Conservation (phyloP, 2,113 vertebrate species). For the Nothobranchius kuhntae region DNA sequence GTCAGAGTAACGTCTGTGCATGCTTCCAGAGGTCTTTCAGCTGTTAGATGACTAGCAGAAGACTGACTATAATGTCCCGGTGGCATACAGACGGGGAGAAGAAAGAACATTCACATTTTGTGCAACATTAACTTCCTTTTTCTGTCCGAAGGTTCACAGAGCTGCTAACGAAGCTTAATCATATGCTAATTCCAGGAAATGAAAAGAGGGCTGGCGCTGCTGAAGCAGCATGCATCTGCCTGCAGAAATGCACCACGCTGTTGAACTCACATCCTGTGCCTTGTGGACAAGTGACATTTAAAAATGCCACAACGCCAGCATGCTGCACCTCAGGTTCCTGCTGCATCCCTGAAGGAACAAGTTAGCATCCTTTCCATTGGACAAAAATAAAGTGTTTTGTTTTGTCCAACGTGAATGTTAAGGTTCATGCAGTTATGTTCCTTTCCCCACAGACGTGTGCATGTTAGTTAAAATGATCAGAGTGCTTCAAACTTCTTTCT, state of each 20-base stretch:
- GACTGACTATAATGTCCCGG: constrained; percentile 23
- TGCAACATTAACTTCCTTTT: constrained; percentile 37
- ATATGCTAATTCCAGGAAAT: constrained; percentile 45
- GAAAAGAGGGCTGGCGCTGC: constrained; percentile 38
- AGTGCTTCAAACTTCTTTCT: background rate
- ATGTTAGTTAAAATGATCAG: background rate
- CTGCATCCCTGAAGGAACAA: constrained; percentile 23
- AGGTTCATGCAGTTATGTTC: too few species aligned
- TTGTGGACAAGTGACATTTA: constrained; percentile 64
- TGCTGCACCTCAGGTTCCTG: constrained; percentile 12
- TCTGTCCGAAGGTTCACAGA: constrained; percentile 15
- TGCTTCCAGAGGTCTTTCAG: too few species aligned
- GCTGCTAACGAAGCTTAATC: constrained; percentile 7
- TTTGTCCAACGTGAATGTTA: background rate
- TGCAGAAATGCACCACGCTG: constrained; percentile 35
- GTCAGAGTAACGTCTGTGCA: background rate
- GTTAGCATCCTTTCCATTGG: constrained; percentile 13
- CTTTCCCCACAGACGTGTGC: too few species aligned
- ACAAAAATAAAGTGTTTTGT: background rate
- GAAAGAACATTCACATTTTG: constrained; percentile 18
- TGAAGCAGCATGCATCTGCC: constrained; percentile 45
- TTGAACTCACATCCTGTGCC: constrained; percentile 61
- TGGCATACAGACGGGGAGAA: constrained; percentile 7
- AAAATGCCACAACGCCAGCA: constrained; percentile 66
- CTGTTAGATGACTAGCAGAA: constrained; percentile 29